phyloP scores from a whole-genome alignment of 2,888 invertebrate genomes.

The Carabus problematicus region DNA sequence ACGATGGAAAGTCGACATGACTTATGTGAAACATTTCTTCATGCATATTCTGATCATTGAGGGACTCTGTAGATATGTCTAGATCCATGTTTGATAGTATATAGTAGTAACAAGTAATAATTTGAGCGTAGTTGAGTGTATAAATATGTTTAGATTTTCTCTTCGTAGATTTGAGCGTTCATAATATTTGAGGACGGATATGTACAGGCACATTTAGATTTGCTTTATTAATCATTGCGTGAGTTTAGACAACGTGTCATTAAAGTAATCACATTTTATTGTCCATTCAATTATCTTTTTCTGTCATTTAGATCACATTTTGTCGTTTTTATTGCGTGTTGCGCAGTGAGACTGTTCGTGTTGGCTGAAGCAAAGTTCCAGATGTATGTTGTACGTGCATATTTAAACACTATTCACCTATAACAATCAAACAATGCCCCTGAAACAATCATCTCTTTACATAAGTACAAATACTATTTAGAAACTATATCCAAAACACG shows the following conservation, averaged over 20 bases:
- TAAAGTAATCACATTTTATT: slow-evolving; percentile 27
- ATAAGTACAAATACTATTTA: too few species aligned
- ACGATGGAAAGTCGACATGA: slow-evolving; percentile 17
- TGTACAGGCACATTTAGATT: slow-evolving; percentile 23
- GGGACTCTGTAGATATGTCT: slow-evolving; percentile 13
- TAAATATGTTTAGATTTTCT: neutral
- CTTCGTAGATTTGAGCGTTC: slow-evolving; percentile 7
- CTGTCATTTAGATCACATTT: slow-evolving; percentile 2
- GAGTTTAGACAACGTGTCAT: slow-evolving; percentile 4
- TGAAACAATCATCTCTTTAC: too few species aligned
- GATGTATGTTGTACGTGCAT: neutral
- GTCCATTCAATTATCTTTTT: slow-evolving; percentile 13
- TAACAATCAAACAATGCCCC: slow-evolving; percentile 1
- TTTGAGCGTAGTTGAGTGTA: slow-evolving; percentile 22
- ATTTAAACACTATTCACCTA: slow-evolving; percentile 1
- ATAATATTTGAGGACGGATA: slow-evolving; percentile 35
- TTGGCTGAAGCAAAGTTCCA: neutral
- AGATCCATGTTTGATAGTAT: slow-evolving; percentile 13
- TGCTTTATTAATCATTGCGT: slow-evolving; percentile 19
- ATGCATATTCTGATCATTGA: neutral
- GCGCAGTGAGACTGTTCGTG: neutral
- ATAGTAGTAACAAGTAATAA: too few species aligned
- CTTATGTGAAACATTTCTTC: slow-evolving; percentile 18
- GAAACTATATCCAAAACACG: too few species aligned
- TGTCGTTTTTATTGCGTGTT: slow-evolving; percentile 15